Conservation (phyloP, 2,888 invertebrate genomes). For the Cepaea hortensis region DNA sequence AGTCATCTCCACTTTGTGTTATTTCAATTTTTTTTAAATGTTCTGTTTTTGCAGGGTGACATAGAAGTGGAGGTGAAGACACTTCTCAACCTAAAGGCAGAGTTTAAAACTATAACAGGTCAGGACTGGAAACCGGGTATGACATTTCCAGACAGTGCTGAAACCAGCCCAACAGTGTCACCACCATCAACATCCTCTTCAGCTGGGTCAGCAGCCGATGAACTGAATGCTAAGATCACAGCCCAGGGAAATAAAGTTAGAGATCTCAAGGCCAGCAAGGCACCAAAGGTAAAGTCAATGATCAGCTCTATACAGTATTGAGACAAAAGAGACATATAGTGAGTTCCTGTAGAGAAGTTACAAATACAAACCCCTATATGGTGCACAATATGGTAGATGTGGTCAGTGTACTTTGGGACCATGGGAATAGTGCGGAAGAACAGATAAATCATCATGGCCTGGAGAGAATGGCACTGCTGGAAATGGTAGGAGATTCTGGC, state of each 20-base stretch:
- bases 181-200: conserved; percentile 37
- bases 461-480: too few relatives aligned
- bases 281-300: conserved; percentile 79
- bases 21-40: too few relatives aligned
- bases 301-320: not conserved
- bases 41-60: conserved; percentile 54
- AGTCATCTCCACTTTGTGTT: too few relatives aligned
- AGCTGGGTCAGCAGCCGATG: conserved; percentile 47
- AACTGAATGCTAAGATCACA: conserved; percentile 76
- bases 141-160: conserved; percentile 37
- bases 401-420: too few relatives aligned
- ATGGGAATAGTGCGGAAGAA: too few relatives aligned
- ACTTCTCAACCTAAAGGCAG: conserved; percentile 84
- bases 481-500: too few relatives aligned
- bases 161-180: conserved; percentile 30
- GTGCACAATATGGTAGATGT: too few relatives aligned
- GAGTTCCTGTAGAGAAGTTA: too few relatives aligned
- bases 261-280: conserved; percentile 83
- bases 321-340: too few relatives aligned
- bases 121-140: conserved; percentile 81
- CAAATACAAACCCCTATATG: too few relatives aligned
- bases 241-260: conserved; percentile 85
- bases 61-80: conserved; percentile 80
- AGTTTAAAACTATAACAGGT: conserved; percentile 85
- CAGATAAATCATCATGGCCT: too few relatives aligned